phyloP scores from a whole-genome alignment of 1,140 invertebrate species.

The fruit fly (Drosophila melanogaster) region DNA sequence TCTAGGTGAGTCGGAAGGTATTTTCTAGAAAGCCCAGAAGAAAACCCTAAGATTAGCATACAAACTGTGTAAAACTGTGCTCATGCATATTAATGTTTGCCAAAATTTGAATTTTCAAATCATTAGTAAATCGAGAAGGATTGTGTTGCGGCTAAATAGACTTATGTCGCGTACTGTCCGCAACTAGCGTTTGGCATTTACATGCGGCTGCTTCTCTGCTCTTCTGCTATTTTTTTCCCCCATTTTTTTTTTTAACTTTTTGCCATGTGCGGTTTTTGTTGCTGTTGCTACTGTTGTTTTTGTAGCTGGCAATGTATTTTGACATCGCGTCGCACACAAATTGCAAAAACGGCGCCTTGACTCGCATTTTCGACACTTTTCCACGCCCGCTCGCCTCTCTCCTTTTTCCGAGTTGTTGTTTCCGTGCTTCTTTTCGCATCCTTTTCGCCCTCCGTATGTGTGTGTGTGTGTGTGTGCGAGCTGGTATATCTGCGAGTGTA shows the following conservation, averaged over 20 bases:
- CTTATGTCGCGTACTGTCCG: conserved; percentile 32
- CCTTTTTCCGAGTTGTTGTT: conserved; percentile 20
- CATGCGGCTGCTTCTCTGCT: conserved; percentile 21
- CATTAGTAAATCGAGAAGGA: neutral
- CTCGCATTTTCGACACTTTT: conserved; percentile 64
- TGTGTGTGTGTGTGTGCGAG: conserved; percentile 1
- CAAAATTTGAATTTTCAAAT: conserved; percentile 9
- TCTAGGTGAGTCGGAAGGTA: neutral
- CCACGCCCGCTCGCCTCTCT: conserved; percentile 14
- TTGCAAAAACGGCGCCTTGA: conserved; percentile 71
- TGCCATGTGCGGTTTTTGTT: conserved; percentile 24
- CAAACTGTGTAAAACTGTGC: neutral
- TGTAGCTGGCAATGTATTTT: conserved; percentile 53
- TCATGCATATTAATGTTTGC: neutral
- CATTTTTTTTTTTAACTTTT: neutral
- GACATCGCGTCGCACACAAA: conserved; percentile 68
- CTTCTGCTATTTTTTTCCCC: conserved; percentile 5
- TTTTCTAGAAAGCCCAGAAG: neutral
- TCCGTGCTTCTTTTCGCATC: conserved; percentile 31
- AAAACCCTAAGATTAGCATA: neutral
- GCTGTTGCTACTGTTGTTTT: conserved; percentile 11
- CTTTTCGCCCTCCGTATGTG: conserved; percentile 27
- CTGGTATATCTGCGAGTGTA: conserved; percentile 13
- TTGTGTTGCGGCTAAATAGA: neutral
- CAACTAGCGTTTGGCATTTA: conserved; percentile 34